Evolutionary conservation across 2,888 invertebrate genomes (phyloP), one percentile per base, ranked within the genome.

Genomic region (Calameuta idolon): DNA sequence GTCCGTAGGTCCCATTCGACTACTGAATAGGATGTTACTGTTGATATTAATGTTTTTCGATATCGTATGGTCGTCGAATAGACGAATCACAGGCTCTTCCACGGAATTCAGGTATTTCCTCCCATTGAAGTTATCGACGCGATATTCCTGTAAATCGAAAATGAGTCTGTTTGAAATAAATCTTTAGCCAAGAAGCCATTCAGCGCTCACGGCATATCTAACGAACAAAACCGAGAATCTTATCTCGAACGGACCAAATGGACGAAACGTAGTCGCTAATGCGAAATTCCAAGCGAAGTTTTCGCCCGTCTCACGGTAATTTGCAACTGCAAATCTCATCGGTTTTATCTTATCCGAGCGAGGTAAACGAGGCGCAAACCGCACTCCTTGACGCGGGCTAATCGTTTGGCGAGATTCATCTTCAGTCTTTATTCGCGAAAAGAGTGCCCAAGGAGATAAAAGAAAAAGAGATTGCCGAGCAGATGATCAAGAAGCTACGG

Each of bases 41-140:
- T 77, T 76, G n/a, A 15, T 23, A 68, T 78, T 78, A 11, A 73
- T 34, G 40, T 78, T 80, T 23, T 23, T 55, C 9, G 55, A 9
- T 55, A 55, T 5, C 55, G 9, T 2, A 55, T 55, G 5, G 9
- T 9, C 55, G 55, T 23, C 2, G 23, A 55, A 23, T 2, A 55
- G 23, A 55, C 23, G 55, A 55, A 55, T 23, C 55, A 23, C 5
- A 2, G 55, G 55, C 55, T 55, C 9, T 23, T 55, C 40, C 40
- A 2, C 55, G 55, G 55, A 55, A 76, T 76, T 40, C 40, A 34
- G 23, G 40, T 55, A 55, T 55, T 23, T 55, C 55, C 9, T 55
- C 23, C 0, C 55, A 5, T 55, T 9, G 23, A 23, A 55, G 2
- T 23, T 2, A 55, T 55, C 23, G 9, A 55, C 2, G 2, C 23